Percentiles rank a stretch among this genome's conserved stretches.
phyloP scores from a whole-genome alignment of 2,888 invertebrate genomes.

The Folsomia manolachei region DNA sequence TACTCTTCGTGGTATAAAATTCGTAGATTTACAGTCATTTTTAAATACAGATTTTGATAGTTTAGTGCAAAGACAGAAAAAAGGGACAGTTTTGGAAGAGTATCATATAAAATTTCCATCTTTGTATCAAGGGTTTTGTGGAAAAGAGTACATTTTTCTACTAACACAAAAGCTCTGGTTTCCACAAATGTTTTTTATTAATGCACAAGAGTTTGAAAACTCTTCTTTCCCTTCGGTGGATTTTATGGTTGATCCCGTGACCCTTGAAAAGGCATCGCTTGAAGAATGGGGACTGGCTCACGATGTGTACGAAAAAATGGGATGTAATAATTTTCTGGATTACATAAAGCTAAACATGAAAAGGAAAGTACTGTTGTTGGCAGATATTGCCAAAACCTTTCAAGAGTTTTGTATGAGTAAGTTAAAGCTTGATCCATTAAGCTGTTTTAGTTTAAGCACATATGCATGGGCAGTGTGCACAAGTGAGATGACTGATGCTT shows the following conservation, averaged over 20 bases:
- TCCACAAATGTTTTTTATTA: too few species aligned
- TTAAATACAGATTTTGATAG: too few species aligned
- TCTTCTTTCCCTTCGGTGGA: neutral
- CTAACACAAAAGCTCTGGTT: too few species aligned
- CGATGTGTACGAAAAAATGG: too few species aligned
- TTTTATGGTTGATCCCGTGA: neutral
- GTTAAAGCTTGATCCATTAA: neutral
- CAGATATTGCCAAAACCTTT: neutral
- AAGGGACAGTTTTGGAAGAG: too few species aligned
- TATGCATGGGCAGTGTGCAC: neutral
- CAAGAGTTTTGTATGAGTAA: neutral
- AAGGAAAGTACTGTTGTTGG: neutral
- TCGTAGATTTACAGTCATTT: neutral
- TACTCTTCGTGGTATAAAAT: neutral
- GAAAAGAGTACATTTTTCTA: too few species aligned
- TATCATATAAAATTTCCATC: neutral
- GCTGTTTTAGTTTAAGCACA: neutral
- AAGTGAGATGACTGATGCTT: neutral
- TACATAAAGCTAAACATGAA: neutral
- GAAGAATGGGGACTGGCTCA: too few species aligned
- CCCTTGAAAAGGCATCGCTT: neutral
- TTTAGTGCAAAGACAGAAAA: too few species aligned
- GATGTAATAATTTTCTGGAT: neutral
- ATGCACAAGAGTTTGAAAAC: too few species aligned
- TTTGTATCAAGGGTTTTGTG: neutral